Percentiles rank a stretch among this genome's conserved stretches.
Evolutionary conservation across 2,113 vertebrate species (phyloP).

Genomic region (Paratilapia polleni): DNA sequence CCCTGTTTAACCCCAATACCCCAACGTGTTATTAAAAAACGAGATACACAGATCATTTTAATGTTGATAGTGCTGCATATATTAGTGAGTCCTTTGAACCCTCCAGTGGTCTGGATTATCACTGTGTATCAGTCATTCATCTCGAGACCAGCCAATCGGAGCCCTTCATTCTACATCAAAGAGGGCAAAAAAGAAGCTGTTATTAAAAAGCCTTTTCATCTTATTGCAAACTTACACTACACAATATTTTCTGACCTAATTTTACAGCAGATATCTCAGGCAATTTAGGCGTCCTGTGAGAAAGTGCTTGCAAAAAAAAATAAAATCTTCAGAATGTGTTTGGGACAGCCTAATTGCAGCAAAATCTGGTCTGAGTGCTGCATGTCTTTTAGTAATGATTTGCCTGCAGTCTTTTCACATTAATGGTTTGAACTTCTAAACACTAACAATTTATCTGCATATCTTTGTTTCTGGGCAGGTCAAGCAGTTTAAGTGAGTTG

Average conservation of each 20-base stretch:
- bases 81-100: constrained; percentile 62
- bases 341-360: constrained; percentile 35
- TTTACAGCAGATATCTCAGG: constrained; percentile 39
- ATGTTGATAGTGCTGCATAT: constrained; percentile 30
- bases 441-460: not conserved
- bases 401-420: constrained; percentile 2
- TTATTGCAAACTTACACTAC: constrained; percentile 50
- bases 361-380: constrained; percentile 10
- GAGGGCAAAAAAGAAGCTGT: not conserved
- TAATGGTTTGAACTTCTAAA: constrained; percentile 25
- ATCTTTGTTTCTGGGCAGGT: not conserved
- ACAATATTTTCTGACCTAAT: constrained; percentile 65
- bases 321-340: not conserved
- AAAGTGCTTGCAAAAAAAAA: constrained; percentile 3
- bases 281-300: constrained; percentile 34
- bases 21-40: constrained; percentile 37
- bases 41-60: constrained; percentile 25
- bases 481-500: not conserved
- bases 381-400: constrained; percentile 34
- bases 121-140: constrained; percentile 53
- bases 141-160: constrained; percentile 42
- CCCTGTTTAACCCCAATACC: constrained; percentile 70
- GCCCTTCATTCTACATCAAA: constrained; percentile 50
- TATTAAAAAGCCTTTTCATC: constrained; percentile 62
- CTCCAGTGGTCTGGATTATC: constrained; percentile 50